Conservation (phyloP, 2,113 vertebrate species). For the Urocolius indicus region DNA sequence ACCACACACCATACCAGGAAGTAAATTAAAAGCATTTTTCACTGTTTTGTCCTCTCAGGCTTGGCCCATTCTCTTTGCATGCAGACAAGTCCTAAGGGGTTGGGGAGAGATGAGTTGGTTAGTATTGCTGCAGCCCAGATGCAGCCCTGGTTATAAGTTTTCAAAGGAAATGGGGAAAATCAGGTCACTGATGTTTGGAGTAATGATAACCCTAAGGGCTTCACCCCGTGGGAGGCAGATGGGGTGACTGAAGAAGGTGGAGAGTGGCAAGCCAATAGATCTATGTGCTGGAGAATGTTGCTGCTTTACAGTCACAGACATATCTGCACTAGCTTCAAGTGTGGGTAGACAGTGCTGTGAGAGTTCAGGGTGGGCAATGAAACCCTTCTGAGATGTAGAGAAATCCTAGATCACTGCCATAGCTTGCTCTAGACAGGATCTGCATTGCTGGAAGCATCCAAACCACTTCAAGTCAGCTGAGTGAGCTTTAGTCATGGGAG, state of each 20-base stretch:
- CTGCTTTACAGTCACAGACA: background rate
- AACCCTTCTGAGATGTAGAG: background rate
- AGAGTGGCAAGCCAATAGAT: background rate
- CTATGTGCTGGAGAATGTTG: background rate
- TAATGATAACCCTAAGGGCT: background rate
- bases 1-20: background rate
- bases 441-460: background rate
- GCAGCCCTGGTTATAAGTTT: background rate
- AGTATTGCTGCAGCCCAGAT: background rate
- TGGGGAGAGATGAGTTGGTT: background rate
- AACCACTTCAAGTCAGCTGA: background rate
- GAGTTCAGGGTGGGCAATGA: background rate
- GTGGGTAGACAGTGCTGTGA: background rate
- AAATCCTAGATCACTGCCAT: background rate
- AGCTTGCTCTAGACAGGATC: background rate
- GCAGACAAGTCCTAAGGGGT: background rate
- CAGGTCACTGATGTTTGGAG: background rate
- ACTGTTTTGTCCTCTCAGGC: background rate
- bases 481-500: background rate
- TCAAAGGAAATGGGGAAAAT: background rate
- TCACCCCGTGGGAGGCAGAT: fast-evolving
- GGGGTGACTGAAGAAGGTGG: background rate
- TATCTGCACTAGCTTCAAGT: background rate
- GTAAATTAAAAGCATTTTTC: background rate
- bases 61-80: background rate